phyloP scores from a whole-genome alignment of 2,888 invertebrate genomes.

The Drosophila mimica region DNA sequence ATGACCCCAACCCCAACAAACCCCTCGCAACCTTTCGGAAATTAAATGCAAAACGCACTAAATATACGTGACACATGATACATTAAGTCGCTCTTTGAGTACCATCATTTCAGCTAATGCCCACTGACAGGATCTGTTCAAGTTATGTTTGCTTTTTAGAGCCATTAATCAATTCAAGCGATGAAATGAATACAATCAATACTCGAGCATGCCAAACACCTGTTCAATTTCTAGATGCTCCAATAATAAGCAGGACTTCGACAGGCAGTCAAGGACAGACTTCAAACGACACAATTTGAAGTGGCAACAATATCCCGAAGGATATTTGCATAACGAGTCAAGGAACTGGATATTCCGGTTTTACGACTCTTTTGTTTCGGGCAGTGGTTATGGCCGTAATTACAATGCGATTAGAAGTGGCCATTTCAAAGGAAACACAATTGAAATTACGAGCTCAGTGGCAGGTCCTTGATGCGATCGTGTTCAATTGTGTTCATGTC shows the following conservation, averaged over 20 bases:
- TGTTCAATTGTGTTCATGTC: slow-evolving; percentile 48
- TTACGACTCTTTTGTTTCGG: slow-evolving; percentile 22
- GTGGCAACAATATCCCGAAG: slow-evolving; percentile 3
- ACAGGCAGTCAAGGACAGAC: slow-evolving; percentile 23
- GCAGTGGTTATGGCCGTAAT: slow-evolving; percentile 37
- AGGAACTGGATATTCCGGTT: slow-evolving; percentile 8
- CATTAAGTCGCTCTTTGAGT: slow-evolving; percentile 49
- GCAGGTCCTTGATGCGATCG: slow-evolving; percentile 7
- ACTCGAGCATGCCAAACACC: slow-evolving; percentile 24
- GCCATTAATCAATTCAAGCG: slow-evolving; percentile 14
- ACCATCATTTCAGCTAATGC: slow-evolving; percentile 1
- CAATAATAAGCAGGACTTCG: slow-evolving; percentile 10
- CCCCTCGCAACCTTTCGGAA: background rate
- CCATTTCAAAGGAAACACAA: slow-evolving; percentile 38
- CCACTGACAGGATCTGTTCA: background rate
- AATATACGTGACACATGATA: slow-evolving; percentile 65
- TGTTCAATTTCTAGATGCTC: slow-evolving; percentile 9
- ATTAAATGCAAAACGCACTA: slow-evolving; percentile 55
- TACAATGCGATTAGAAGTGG: slow-evolving; percentile 46
- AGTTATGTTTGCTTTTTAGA: background rate
- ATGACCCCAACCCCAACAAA: background rate
- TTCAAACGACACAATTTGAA: slow-evolving; percentile 21
- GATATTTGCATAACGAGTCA: slow-evolving; percentile 45
- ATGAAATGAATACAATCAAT: slow-evolving; percentile 12
- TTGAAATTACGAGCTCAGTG: slow-evolving; percentile 27